Percentiles rank a stretch among this genome's conserved stretches.
Evolutionary conservation across 2,888 invertebrate genomes (phyloP).

Genomic region (Halictus ligatus): DNA sequence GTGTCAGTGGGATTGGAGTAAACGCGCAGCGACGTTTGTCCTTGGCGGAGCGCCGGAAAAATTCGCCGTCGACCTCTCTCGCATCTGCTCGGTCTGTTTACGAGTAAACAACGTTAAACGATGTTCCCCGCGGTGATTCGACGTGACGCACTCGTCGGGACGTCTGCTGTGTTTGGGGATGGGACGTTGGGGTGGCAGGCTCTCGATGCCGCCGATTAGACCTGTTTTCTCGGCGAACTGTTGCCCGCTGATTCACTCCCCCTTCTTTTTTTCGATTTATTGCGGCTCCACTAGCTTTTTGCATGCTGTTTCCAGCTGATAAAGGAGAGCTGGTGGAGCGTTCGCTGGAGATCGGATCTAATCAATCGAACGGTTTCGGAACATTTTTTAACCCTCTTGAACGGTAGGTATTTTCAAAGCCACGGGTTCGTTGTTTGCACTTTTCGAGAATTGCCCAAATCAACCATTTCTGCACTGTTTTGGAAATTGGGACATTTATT

Average conservation of each 20-base stretch:
- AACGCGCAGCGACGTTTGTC: conserved; percentile 23
- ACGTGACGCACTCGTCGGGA: conserved; percentile 34
- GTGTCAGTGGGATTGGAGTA: conserved; percentile 31
- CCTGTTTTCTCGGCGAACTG: conserved; percentile 36
- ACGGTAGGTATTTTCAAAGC: neutral
- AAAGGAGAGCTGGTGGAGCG: neutral
- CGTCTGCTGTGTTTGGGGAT: conserved; percentile 31
- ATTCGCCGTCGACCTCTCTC: conserved; percentile 9
- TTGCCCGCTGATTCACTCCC: conserved; percentile 31
- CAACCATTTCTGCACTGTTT: neutral
- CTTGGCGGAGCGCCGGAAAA: conserved; percentile 25
- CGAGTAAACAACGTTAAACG: conserved; percentile 48
- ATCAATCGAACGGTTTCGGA: neutral
- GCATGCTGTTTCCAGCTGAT: conserved; percentile 19
- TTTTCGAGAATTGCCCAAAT: neutral
- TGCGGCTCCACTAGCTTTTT: neutral
- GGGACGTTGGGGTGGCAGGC: conserved; percentile 24
- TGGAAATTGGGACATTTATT: neutral
- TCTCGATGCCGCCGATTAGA: conserved; percentile 46
- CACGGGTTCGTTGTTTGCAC: too few relatives aligned
- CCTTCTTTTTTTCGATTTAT: conserved; percentile 11
- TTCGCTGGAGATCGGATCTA: neutral
- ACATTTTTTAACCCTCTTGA: neutral
- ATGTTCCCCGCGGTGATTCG: conserved; percentile 48
- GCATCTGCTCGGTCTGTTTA: conserved; percentile 44